Evolutionary conservation across 2,797 vertebrate genomes (phyloP).

Genomic region (Phrynocephalus vlangalii): DNA sequence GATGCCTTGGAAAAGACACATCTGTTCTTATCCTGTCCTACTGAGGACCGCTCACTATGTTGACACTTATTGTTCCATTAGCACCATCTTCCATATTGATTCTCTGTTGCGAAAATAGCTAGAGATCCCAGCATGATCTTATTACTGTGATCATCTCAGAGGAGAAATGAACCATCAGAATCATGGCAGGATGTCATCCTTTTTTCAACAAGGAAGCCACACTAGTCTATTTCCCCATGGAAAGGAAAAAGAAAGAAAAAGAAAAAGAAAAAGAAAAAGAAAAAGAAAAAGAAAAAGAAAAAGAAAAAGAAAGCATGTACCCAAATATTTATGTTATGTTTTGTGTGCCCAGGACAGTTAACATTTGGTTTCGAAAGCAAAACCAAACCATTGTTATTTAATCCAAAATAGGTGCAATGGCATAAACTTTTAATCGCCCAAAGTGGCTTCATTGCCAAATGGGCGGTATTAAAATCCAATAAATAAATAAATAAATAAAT

Average conservation of each 20-base stretch:
- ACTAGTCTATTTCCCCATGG: no score
- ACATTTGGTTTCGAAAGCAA: neutral
- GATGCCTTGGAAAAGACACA: conserved; percentile 20
- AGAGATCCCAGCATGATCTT: conserved; percentile 80
- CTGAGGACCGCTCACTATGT: conserved; percentile 75
- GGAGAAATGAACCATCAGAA: neutral
- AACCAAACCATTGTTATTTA: neutral
- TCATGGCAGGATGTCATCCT: neutral
- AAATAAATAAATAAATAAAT: no score
- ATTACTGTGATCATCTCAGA: neutral
- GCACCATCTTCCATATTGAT: conserved; percentile 82
- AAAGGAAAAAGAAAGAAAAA: no score
- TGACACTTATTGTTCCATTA: conserved; percentile 73
- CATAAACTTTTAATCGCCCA: no score
- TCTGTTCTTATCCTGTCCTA: conserved; percentile 84
- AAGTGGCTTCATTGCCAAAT: no score
- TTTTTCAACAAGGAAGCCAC: no score
- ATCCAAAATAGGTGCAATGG: no score
- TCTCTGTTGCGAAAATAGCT: conserved; percentile 78
- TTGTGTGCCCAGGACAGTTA: neutral
- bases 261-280: no score
- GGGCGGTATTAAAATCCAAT: no score
- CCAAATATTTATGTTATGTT: neutral
- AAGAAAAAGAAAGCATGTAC: no score
- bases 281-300: no score